Base-by-base conservation (phyloP, 2,888 invertebrate genomes). In the Palloptera scutellata region DNA sequence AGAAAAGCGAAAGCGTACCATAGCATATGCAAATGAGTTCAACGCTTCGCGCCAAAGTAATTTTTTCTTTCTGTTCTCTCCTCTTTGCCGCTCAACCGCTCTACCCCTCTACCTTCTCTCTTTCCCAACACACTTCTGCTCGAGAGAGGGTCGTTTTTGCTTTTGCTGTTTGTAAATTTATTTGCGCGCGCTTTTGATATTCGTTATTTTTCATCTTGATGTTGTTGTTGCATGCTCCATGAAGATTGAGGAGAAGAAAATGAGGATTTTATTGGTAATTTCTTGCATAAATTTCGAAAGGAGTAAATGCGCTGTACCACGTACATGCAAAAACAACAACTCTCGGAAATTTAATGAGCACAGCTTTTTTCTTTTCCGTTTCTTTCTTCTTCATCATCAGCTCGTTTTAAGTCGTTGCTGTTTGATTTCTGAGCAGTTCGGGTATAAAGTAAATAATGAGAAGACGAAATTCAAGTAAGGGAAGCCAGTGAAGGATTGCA, bases 281-380 rank as follows among this genome's bases (percentile, higher is more conserved):
- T 69, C 69, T 71, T 70, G 74, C 70, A 72, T 72, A 72, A 69
- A 73, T 72, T 73, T 71, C 64, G 71, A 75, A 75, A 75, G 74
- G 74, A 75, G 74, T 73, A 73, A 73, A 72, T 15, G 40, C 30
- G 15, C 41, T 5, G n/a, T 61, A 43, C 45, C n/a, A n/a, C n/a
- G 60, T 12, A 19, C 45, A n/a, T 30, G n/a, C 19, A 61, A 51
- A n/a, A 57, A n/a, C 11, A 53, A 17, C n/a, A 53, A 17, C 11
- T n/a, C 53, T 11, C 54, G 75, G 77, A 79, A 77, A 77, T 51
- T 43, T 78, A 78, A 78, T 78, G 77, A 79, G 78, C 78, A 79
- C 79, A 75, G 77, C n/a, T n/a, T n/a, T n/a, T n/a, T n/a, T n/a
- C n/a, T n/a, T n/a, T n/a, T n/a, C n/a, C n/a, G 77, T 78, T 78